Base-by-base conservation (phyloP, 1,140 invertebrate species). In the Schlechtendalia chinensis region DNA sequence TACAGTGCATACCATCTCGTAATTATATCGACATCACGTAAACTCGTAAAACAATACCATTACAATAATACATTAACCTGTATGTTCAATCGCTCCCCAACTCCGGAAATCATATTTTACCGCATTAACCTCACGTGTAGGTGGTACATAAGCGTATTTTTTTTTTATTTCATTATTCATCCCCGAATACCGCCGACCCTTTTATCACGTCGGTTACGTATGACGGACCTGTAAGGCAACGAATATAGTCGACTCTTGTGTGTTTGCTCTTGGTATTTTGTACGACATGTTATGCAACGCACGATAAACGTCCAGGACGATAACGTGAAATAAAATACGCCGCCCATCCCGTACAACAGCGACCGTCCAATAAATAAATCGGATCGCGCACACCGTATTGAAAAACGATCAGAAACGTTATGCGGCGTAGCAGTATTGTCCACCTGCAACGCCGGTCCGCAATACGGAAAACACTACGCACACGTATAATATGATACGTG, bases 351-450 rank as follows among this genome's bases (percentile, higher is more conserved):
- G 29, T 39, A 22, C 32, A 22, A 67, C 12, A 45, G n/a, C n/a
- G 24, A 14, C 12, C n/a, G 39, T 45, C n/a, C 50, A 47, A 69
- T 69, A 69, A 69, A 69, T 69, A 50, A 69, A 69, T 69, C 45
- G 14, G 3, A 69, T n/a, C 16, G 22, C 22, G 53, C n/a, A 5
- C 45, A 50, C 45, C 24, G 67, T 22, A 27, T 69, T 27, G 67
- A 69, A 69, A 45, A 69, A 69, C 47, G 14, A 24, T 47, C 65
- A 47, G n/a, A 47, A 69, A 69, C 39, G 14, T 24, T 24, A 39
- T 47, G 39, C 32, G 32, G 22, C 45, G n/a, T 39, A 47, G n/a
- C 12, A 39, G 8, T 39, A 8, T 39, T 4, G 32, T 50, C 14
- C 74, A 77, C 56, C 74, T 77, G 74, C 74, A 59, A 14, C 47